Conservation (phyloP, 2,113 vertebrate species). For the Rhynchomys soricoides region DNA sequence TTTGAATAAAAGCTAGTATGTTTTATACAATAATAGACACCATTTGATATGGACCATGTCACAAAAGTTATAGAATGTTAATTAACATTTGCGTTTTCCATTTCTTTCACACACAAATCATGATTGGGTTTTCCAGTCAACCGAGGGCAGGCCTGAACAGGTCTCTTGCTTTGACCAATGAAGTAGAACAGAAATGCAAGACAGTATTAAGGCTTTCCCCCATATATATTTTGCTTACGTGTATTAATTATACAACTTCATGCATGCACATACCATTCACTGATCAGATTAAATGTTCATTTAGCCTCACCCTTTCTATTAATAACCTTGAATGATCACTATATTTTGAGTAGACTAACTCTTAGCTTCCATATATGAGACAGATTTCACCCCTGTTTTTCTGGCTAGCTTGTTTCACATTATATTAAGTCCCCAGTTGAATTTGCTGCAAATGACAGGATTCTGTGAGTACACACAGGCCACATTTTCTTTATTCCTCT, state of each 20-base stretch:
- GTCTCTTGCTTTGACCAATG: background rate
- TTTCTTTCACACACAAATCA: background rate
- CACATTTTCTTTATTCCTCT: background rate
- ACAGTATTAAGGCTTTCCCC: background rate
- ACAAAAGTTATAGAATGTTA: background rate
- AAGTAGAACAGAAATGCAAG: background rate
- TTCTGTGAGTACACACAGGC: background rate
- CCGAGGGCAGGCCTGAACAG: background rate
- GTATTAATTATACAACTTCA: background rate
- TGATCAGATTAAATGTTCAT: background rate
- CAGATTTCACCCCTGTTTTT: background rate
- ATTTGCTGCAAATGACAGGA: background rate
- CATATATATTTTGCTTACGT: background rate
- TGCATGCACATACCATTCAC: background rate
- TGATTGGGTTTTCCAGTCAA: background rate
- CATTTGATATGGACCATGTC: background rate
- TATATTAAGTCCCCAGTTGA: background rate
- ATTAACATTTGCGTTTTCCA: background rate
- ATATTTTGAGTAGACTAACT: background rate
- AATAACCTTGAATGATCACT: background rate
- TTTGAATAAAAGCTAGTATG: background rate
- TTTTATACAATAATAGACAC: conserved; percentile 8
- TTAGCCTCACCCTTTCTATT: background rate
- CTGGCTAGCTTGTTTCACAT: background rate
- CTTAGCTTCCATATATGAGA: background rate